Evolutionary conservation across 2,888 invertebrate genomes (phyloP), one percentile per base, ranked within the genome.

Genomic region (Galeruca laticollis): DNA sequence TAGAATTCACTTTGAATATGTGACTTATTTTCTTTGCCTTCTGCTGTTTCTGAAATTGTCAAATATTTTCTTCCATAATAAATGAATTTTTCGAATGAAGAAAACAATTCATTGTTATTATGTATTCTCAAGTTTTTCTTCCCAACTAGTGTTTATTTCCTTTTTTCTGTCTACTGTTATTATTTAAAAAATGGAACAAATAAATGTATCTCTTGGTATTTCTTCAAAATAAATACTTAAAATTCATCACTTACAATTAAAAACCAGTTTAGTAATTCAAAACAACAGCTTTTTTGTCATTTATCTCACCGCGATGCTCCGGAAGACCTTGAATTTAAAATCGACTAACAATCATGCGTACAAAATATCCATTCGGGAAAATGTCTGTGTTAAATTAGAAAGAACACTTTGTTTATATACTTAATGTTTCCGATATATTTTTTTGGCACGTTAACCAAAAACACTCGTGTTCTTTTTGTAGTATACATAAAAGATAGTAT

Each of bases 201-300:
- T n/a, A n/a, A n/a, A n/a, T n/a, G n/a, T n/a, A n/a, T n/a, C n/a
- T n/a, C n/a, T n/a, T n/a, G n/a, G n/a, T n/a, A 6, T 26, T 5
- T 37, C 37, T 37, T 11, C 9, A 37, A 37, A 37, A 37, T 37
- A 37, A n/a, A n/a, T n/a, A n/a, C n/a, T n/a, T n/a, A n/a, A n/a
- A n/a, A n/a, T n/a, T 37, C 6, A 26, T 26, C 6, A 37, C 10
- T 37, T 37, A 2, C 10, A 26, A 6, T 10, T 26, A 15, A 49
- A 49, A 49, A 49, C 49, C 18, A 40, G 60, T 43, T 40, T 37
- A 40, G n/a, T 21, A 18, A 37, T 35, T 20, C 43, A 40, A 59
- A 21, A 43, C 21, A 43, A 20, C 18, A 40, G 11, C 15, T 18
- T 49, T 49, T 49, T 49, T 49, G 15, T 4, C 13, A 15, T 49